phyloP scores from a whole-genome alignment of 2,113 vertebrate genomes.

The Equus quagga region DNA sequence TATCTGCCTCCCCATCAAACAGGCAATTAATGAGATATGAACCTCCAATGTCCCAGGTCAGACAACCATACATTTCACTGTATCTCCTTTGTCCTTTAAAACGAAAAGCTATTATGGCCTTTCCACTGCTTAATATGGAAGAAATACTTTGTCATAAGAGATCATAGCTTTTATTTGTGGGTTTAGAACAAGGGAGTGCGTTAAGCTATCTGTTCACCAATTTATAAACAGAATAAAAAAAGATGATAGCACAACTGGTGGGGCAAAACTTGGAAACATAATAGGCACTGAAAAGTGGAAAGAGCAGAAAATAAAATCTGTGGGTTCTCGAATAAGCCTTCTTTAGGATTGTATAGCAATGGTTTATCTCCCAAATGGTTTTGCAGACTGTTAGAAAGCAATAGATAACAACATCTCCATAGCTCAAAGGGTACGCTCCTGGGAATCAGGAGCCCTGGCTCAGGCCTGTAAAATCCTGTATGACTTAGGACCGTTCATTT shows the following conservation, averaged over 20 bases:
- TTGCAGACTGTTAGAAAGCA: background rate
- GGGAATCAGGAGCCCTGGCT: background rate
- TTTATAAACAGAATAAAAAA: conserved; percentile 50
- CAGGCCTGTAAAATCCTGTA: background rate
- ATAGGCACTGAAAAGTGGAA: background rate
- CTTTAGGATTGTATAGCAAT: background rate
- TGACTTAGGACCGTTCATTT: background rate
- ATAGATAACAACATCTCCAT: background rate
- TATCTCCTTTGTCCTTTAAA: conserved; percentile 45
- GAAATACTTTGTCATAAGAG: conserved; percentile 21
- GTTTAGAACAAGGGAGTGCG: background rate
- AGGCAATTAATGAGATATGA: conserved; percentile 49
- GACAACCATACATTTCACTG: conserved; percentile 33
- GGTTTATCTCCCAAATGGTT: background rate
- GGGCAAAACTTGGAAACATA: background rate
- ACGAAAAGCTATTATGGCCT: conserved; percentile 58
- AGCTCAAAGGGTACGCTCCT: background rate
- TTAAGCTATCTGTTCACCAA: background rate
- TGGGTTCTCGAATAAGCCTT: background rate
- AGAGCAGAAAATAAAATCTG: conserved; percentile 15
- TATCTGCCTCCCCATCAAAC: conserved; percentile 26
- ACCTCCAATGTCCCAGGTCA: conserved; percentile 57
- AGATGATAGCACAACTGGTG: background rate
- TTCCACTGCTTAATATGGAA: conserved; percentile 24
- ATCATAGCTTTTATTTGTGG: conserved; percentile 60